A percentile compares a stretch with the other conserved stretches of the same genome.
Evolutionary conservation across 2,113 vertebrate genomes (phyloP).

Genomic region (Oreocharis arfaki): DNA sequence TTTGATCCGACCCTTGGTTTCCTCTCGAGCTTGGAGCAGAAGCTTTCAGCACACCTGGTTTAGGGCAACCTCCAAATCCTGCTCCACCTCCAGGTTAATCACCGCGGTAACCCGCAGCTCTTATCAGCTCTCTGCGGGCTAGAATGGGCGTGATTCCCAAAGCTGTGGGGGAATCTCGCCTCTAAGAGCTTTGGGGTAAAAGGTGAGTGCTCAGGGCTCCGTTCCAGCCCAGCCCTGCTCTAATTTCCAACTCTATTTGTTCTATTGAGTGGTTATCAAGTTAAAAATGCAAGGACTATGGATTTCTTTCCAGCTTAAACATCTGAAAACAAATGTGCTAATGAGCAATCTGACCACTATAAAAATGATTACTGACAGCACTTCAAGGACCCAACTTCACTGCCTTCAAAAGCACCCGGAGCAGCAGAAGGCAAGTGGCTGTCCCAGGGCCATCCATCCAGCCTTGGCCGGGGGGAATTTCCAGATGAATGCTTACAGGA

Average conservation of each 20-base stretch:
- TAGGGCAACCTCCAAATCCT: neutral
- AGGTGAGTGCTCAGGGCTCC: neutral
- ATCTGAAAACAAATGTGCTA: conserved; percentile 57
- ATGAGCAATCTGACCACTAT: conserved; percentile 43
- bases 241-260: conserved; percentile 42
- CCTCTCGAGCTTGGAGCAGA: neutral
- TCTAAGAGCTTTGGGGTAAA: neutral
- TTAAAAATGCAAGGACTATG: conserved; percentile 66
- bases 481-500: neutral
- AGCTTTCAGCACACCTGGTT: neutral
- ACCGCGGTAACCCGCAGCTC: neutral
- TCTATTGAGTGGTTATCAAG: conserved; percentile 50
- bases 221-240: neutral
- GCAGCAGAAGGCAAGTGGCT: neutral
- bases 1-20: neutral
- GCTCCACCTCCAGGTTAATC: neutral
- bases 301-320: conserved; percentile 60
- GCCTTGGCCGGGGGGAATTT: neutral
- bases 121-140: neutral
- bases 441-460: conserved; percentile 2
- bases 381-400: conserved; percentile 24
- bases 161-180: neutral
- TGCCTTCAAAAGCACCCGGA: neutral
- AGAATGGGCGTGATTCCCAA: neutral
- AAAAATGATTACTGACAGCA: conserved; percentile 48